Percentiles rank a stretch among this genome's conserved stretches.
phyloP scores from a whole-genome alignment of 2,113 vertebrate species.

The Carlito syrichta region DNA sequence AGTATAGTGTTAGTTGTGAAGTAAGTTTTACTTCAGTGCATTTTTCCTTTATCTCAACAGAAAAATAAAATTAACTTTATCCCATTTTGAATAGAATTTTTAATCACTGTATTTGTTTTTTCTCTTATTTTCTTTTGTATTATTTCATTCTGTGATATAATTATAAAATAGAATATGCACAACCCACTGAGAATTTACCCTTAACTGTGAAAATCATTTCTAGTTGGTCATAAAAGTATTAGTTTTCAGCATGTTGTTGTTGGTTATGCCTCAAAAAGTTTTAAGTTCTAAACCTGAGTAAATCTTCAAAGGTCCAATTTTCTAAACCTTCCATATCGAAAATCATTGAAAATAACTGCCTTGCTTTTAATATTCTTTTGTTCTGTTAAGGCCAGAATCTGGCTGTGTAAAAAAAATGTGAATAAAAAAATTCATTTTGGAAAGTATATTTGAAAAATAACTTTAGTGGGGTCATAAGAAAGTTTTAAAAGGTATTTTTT shows the following conservation, averaged over 20 bases:
- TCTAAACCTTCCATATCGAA: background rate
- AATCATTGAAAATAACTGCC: background rate
- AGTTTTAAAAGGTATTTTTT: background rate
- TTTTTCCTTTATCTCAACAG: constrained; percentile 80
- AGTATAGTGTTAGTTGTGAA: constrained; percentile 72
- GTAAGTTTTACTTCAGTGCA: constrained; percentile 78
- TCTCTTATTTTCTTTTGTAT: constrained; percentile 79
- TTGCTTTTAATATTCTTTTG: background rate
- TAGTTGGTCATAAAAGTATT: constrained; percentile 12
- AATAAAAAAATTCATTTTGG: constrained; percentile 27
- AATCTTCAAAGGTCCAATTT: constrained; percentile 23
- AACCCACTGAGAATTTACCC: constrained; percentile 36
- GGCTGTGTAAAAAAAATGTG: background rate
- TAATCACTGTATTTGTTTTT: constrained; percentile 66
- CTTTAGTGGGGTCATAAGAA: background rate
- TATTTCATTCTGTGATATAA: constrained; percentile 79
- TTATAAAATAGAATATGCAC: constrained; percentile 74
- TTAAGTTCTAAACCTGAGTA: constrained; percentile 24
- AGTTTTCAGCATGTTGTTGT: constrained; percentile 18
- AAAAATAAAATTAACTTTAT: constrained; percentile 75
- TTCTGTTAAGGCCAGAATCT: background rate
- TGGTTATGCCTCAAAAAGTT: constrained; percentile 10
- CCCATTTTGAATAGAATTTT: constrained; percentile 81
- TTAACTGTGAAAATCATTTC: constrained; percentile 35
- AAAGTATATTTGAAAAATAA: constrained; percentile 12